Conservation (phyloP, 2,888 invertebrate genomes). For the Gandaritis pyraliata region DNA sequence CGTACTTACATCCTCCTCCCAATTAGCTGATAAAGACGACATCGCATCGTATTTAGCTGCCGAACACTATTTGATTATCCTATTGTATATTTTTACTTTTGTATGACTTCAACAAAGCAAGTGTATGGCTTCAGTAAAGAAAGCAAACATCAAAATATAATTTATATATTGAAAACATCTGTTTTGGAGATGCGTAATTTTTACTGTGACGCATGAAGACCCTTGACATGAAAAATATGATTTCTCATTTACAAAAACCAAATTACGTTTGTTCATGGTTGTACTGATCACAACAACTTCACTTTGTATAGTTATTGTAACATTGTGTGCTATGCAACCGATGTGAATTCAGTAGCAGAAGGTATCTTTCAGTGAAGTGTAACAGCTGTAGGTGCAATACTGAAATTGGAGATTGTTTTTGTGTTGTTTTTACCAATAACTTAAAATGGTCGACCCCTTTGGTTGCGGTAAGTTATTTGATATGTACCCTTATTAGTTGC, state of each 20-base stretch:
- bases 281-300: conserved; percentile 63
- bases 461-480: conserved; percentile 61
- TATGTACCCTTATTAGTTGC: no score
- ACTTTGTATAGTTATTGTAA: conserved; percentile 55
- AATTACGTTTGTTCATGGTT: conserved; percentile 48
- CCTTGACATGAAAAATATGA: conserved; percentile 38
- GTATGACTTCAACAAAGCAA: conserved; percentile 50
- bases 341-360: conserved; percentile 70
- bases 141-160: conserved; percentile 5
- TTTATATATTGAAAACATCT: conserved; percentile 41
- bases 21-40: conserved; percentile 47
- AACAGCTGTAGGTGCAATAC: conserved; percentile 45
- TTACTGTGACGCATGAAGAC: conserved; percentile 53
- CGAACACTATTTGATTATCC: conserved; percentile 22
- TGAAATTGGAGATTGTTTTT: conserved; percentile 2
- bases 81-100: conserved; percentile 45
- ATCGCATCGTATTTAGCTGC: conserved; percentile 41
- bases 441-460: conserved; percentile 47
- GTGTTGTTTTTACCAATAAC: conserved; percentile 2
- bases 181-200: conserved; percentile 47
- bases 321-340: conserved; percentile 46
- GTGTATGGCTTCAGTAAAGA: conserved; percentile 56
- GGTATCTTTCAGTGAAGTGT: conserved; percentile 70
- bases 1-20: conserved; percentile 41
- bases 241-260: conserved; percentile 46